A percentile compares a stretch with the other conserved stretches of the same genome.
Evolutionary conservation across 2,797 vertebrate genomes (phyloP).

Genomic region (Pangasius macronema): DNA sequence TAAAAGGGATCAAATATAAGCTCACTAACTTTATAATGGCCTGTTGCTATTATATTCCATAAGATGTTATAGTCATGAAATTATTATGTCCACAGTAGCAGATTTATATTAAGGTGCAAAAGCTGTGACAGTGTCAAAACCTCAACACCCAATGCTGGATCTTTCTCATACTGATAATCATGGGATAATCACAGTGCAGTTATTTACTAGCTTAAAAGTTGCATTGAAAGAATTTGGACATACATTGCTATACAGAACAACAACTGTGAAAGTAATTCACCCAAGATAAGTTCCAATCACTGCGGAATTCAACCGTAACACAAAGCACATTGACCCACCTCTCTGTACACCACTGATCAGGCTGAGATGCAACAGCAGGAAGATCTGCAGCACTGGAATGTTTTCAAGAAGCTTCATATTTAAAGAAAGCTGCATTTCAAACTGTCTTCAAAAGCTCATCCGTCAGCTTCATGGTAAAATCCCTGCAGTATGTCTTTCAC

Average conservation of each 20-base stretch:
- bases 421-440: conserved; percentile 66
- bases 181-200: not conserved
- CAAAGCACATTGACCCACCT: conserved; percentile 72
- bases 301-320: conserved; percentile 11
- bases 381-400: conserved; percentile 76
- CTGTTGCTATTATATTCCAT: not conserved
- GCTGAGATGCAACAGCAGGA: conserved; percentile 73
- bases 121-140: conserved; percentile 4
- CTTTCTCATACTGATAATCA: conserved; percentile 2
- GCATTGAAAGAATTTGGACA: not conserved
- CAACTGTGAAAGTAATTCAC: not conserved
- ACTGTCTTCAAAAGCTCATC: conserved; percentile 60
- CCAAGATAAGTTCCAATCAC: not conserved
- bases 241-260: not conserved
- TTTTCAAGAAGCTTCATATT: conserved; percentile 80
- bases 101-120: conserved; percentile 35
- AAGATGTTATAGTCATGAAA: conserved; percentile 20
- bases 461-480: conserved; percentile 70
- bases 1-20: conserved; percentile 29
- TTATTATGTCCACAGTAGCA: conserved; percentile 11
- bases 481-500: conserved; percentile 40
- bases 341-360: conserved; percentile 75
- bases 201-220: not conserved
- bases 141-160: conserved; percentile 8
- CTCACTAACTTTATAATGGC: conserved; percentile 11